Evolutionary conservation across 2,888 invertebrate species (phyloP), one percentile per base, ranked within the genome.

Genomic region (Aricia artaxerxes): DNA sequence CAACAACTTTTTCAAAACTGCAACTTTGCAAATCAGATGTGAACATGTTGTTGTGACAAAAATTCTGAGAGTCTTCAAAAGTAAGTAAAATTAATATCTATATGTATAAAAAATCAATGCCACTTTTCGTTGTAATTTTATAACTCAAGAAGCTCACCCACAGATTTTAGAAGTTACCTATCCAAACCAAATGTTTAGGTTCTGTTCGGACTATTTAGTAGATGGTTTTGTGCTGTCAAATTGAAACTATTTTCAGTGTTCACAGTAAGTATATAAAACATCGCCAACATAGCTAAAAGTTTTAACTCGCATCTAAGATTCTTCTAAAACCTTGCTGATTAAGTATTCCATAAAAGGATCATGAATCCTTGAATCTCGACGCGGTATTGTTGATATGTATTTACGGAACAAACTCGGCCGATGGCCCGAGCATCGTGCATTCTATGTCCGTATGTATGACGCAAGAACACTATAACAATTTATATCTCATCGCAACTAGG

Each of bases 381-480:
- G 31, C 35, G 24, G 7, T 49, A 53, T 53, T 76, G 53, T 57
- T 76, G 49, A 76, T 2, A 35, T 57, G 31, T 76, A 53, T 76
- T 76, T 76, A 49, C 76, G 57, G 76, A 76, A 76, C 76, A 49
- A 53, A 44, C 49, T 31, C 44, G 31, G 49, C 13, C 76, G 31
- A 31, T 57, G 53, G 16, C 31, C 76, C 24, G 31, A 57, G 49
- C 76, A 76, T 76, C 35, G 35, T 76, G 53, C 35, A 76, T 76
- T 76, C 76, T 57, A 35, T 76, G 76, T 35, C 16, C 16, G 76
- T 57, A 35, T 35, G 16, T 76, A 57, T 79, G 79, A 79, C 79
- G 79, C 75, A 79, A 79, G 49, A 61, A 7, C 24, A 16, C 75
- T 75, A 44, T 76, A 61, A 64, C 49, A 61, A 75, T 60, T 78